These are phyloP conservation scores for Toxostoma redivivum DNA, from an alignment of 2,113 vertebrate genomes.

Conservation along the genomic window DNA sequence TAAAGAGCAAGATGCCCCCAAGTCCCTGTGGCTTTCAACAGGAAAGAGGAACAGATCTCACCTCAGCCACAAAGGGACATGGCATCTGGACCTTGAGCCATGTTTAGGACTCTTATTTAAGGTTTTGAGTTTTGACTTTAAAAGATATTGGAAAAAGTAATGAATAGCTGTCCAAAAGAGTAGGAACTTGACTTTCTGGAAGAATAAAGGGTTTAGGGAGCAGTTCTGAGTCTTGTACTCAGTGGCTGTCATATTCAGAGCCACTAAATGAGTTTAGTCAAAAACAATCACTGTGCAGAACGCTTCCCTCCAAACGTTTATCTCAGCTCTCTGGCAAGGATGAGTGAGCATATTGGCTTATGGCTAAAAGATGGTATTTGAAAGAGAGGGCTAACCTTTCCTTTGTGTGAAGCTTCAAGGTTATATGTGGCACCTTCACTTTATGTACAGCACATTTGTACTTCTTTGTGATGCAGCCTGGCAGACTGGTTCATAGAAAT, in stretches of 20 bases:
- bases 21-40: background rate
- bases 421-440: background rate
- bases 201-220: background rate
- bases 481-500: background rate
- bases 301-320: rapidly evolving
- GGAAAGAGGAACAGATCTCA: background rate
- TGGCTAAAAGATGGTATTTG: background rate
- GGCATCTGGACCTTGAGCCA: background rate
- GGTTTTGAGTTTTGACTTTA: background rate
- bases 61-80: background rate
- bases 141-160: background rate
- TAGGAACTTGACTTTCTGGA: background rate
- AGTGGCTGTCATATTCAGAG: background rate
- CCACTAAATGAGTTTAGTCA: background rate
- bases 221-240: background rate
- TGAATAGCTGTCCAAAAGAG: background rate
- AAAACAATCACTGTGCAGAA: background rate
- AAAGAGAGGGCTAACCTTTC: background rate
- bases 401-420: background rate
- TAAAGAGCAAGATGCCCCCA: background rate
- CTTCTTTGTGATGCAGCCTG: background rate
- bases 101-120: background rate
- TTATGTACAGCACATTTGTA: background rate
- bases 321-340: background rate
- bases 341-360: background rate